These are phyloP conservation scores for Schlechtendalia chinensis DNA, from an alignment of 1,140 invertebrate species.

Conservation along the genomic window DNA sequence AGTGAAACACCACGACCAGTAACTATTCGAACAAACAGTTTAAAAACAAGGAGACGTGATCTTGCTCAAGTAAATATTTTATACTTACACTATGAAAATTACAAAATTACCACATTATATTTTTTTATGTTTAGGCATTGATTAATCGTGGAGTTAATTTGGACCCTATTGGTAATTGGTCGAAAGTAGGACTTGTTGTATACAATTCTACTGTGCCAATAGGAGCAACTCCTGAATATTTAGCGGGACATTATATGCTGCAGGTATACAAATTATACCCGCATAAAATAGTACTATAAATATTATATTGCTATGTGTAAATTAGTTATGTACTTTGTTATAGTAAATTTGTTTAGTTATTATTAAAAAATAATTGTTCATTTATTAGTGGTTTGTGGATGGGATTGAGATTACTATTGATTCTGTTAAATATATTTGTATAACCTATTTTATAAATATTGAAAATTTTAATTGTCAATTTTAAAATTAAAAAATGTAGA, in stretches of 20 bases:
- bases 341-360: too few relatives aligned
- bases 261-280: constrained; percentile 65
- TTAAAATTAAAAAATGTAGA: too few relatives aligned
- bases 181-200: constrained; percentile 94
- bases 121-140: constrained; percentile 63
- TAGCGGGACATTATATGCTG: constrained; percentile 97
- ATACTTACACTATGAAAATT: neutral
- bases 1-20: constrained; percentile 93
- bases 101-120: neutral
- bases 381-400: too few relatives aligned
- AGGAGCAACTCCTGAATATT: constrained; percentile 98
- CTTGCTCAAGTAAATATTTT: constrained; percentile 70
- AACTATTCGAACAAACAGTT: constrained; percentile 92
- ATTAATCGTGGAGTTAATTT: constrained; percentile 97
- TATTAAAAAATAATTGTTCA: too few relatives aligned
- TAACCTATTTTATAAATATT: too few relatives aligned
- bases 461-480: too few relatives aligned
- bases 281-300: neutral
- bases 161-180: constrained; percentile 98
- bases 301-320: too few relatives aligned
- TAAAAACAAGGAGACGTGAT: constrained; percentile 91
- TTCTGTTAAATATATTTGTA: too few relatives aligned
- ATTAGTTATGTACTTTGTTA: too few relatives aligned
- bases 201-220: constrained; percentile 95
- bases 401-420: too few relatives aligned